A percentile compares a stretch with the other conserved stretches of the same genome.
These are phyloP conservation scores for Diceros bicornis DNA, from an alignment of 2,797 vertebrate species.

Conservation along the genomic window DNA sequence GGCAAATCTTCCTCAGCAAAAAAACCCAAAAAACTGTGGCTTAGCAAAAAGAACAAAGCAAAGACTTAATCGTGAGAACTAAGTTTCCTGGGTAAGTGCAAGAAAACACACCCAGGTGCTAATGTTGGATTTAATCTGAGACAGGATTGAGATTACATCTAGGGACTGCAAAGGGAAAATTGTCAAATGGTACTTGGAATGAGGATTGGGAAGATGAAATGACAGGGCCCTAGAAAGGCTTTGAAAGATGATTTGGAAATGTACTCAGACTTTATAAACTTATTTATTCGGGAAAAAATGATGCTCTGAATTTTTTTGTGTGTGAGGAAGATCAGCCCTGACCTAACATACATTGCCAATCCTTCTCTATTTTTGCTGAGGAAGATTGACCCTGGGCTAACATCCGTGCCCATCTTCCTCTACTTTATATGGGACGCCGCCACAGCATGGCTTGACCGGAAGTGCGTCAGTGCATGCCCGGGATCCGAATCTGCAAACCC, in stretches of 20 bases:
- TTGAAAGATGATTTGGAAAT: slow-evolving; percentile 8
- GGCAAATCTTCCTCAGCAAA: no score
- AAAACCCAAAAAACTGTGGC: no score
- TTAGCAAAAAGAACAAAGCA: neutral
- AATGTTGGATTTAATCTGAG: neutral
- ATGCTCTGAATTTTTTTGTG: neutral
- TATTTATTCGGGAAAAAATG: neutral
- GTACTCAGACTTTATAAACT: neutral
- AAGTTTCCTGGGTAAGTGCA: neutral
- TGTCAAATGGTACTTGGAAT: neutral
- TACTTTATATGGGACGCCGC: no score
- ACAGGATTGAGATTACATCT: neutral
- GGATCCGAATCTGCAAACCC: no score
- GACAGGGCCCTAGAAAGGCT: neutral
- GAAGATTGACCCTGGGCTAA: no score
- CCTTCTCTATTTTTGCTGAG: no score
- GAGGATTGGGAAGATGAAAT: neutral
- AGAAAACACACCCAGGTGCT: neutral
- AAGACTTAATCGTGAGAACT: neutral
- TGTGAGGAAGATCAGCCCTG: no score
- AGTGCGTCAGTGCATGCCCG: no score
- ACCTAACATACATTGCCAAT: no score
- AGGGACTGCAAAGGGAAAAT: neutral
- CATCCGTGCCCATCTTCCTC: no score
- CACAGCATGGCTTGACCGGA: no score